phyloP scores from a whole-genome alignment of 30 jellyfish, hydroid and myxozoan genomes.

The Turritopsis dohrnii region DNA sequence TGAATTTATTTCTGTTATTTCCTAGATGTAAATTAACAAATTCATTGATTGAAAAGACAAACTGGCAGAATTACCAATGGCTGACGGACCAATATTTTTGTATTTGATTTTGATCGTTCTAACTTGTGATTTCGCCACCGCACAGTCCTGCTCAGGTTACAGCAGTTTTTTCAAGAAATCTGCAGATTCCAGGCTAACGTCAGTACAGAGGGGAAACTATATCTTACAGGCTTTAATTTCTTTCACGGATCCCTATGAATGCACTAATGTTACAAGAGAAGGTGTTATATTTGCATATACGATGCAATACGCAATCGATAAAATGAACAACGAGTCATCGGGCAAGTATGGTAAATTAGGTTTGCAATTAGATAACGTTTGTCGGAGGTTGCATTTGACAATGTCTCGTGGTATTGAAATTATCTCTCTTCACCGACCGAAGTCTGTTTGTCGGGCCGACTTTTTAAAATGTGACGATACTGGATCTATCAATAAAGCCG shows the following conservation, averaged over 20 bases:
- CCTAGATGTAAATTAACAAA: no score
- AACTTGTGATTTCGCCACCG: not conserved
- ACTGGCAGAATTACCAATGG: no score
- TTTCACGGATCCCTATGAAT: not conserved
- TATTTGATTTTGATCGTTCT: not conserved
- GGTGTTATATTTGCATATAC: constrained; percentile 45
- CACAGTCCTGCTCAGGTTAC: not conserved
- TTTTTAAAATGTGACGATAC: constrained; percentile 36
- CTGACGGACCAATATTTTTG: not conserved
- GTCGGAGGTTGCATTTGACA: constrained; percentile 47
- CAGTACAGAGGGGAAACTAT: constrained; percentile 3
- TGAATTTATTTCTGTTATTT: no score
- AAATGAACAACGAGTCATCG: constrained; percentile 24
- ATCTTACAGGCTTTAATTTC: constrained; percentile 15
- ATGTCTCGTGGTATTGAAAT: constrained; percentile 80
- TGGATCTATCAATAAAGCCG: constrained; percentile 6
- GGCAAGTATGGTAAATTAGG: constrained; percentile 49
- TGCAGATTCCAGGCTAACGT: not conserved
- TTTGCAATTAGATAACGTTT: constrained; percentile 57
- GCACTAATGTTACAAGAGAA: constrained; percentile 23
- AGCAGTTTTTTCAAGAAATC: not conserved
- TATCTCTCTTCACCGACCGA: constrained; percentile 66
- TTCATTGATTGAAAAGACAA: no score
- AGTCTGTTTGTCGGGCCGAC: constrained; percentile 79
- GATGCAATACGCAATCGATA: constrained; percentile 56